Percentiles rank a stretch among this genome's conserved stretches.
These are phyloP conservation scores for Lepidocyrtoides sp. DNA, from an alignment of 2,888 invertebrate genomes.

Conservation along the genomic window DNA sequence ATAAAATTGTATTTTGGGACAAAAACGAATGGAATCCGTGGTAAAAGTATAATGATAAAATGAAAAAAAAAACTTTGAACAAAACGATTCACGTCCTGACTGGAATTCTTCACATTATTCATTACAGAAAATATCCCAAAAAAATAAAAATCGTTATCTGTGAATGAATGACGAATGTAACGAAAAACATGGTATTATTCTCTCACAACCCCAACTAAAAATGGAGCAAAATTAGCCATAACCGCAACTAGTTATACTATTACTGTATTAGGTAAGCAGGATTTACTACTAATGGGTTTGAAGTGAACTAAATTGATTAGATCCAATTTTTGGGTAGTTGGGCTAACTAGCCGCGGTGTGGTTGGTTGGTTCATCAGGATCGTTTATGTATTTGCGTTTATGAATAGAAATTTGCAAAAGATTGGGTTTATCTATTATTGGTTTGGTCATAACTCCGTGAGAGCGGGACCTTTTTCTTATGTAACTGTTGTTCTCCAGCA, in stretches of 20 bases:
- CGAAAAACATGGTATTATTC: too few relatives aligned
- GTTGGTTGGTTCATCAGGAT: not conserved
- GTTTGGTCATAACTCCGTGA: too few relatives aligned
- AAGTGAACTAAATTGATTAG: constrained; percentile 37
- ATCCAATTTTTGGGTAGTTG: constrained; percentile 39
- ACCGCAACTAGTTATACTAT: not conserved
- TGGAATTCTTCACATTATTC: constrained; percentile 40
- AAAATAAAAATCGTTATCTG: constrained; percentile 53
- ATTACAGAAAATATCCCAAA: not conserved
- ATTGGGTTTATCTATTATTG: too few relatives aligned
- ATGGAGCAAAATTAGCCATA: constrained; percentile 4
- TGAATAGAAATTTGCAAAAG: too few relatives aligned
- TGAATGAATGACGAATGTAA: constrained; percentile 29
- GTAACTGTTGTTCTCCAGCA: not conserved
- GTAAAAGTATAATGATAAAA: constrained; percentile 25
- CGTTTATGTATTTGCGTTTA: not conserved
- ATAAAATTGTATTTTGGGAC: constrained; percentile 61
- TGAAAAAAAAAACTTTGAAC: not conserved
- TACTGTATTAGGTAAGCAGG: constrained; percentile 11
- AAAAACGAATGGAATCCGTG: constrained; percentile 42
- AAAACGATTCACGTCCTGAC: constrained; percentile 27
- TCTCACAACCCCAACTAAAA: not conserved
- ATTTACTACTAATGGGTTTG: constrained; percentile 26
- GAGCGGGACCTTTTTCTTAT: constrained; percentile 41
- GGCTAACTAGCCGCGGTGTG: not conserved